These are phyloP conservation scores for Argyra leucocephala DNA, from an alignment of 2,888 invertebrate species.

Conservation along the genomic window DNA sequence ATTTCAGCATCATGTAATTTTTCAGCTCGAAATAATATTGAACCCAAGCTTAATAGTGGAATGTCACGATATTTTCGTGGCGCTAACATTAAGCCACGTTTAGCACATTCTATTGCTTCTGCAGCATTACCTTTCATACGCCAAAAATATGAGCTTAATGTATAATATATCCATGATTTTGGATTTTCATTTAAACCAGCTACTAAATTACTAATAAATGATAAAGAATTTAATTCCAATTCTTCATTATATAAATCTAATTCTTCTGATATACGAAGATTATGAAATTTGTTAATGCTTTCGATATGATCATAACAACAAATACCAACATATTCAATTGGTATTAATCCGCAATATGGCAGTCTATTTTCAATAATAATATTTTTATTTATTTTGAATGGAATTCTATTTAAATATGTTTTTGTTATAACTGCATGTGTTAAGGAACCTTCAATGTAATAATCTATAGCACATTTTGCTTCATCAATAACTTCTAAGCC, in stretches of 20 bases:
- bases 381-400: slow-evolving; percentile 31
- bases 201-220: slow-evolving; percentile 22
- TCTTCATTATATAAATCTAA: slow-evolving; percentile 30
- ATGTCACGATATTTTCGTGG: slow-evolving; percentile 35
- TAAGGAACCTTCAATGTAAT: slow-evolving; percentile 34
- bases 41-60: slow-evolving; percentile 38
- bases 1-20: slow-evolving; percentile 36
- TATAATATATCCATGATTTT: slow-evolving; percentile 38
- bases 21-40: slow-evolving; percentile 37
- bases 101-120: slow-evolving; percentile 38
- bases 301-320: slow-evolving; percentile 36
- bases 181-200: slow-evolving; percentile 33
- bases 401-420: slow-evolving; percentile 36
- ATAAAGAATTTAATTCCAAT: slow-evolving; percentile 23
- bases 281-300: slow-evolving; percentile 28
- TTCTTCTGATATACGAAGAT: slow-evolving; percentile 34
- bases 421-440: slow-evolving; percentile 32
- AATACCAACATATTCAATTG: slow-evolving; percentile 26
- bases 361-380: slow-evolving; percentile 19
- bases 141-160: slow-evolving; percentile 40
- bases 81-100: slow-evolving; percentile 35
- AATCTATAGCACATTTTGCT: slow-evolving; percentile 38
- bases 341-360: slow-evolving; percentile 30
- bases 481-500: slow-evolving; percentile 39
- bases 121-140: slow-evolving; percentile 37